Evolutionary conservation across 1,140 invertebrate species (phyloP), one percentile per base, ranked within the genome.

Genomic region (Amyelois transitella): DNA sequence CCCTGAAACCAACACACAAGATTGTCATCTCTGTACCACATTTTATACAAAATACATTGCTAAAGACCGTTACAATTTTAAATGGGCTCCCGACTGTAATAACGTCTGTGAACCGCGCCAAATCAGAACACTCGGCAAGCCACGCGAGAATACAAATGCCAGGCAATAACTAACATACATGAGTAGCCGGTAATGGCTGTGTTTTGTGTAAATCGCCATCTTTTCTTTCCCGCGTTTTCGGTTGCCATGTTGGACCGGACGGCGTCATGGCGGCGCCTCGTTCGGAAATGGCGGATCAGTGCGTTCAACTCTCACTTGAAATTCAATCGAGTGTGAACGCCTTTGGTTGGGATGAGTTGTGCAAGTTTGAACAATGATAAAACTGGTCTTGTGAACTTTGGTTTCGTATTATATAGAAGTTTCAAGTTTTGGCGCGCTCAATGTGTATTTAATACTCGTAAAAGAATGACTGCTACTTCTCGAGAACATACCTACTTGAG

Each of bases 251-350:
- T 62, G 62, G 54, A 64, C 73, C 77, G 75, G 77, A 78, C 72
- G 79, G 77, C 77, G 80, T 67, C 75, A 58, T 18, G 43, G 24
- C 68, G 80, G 74, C 80, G 79, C 77, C 75, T 60, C 56, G 44
- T 51, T 61, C 68, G 77, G 75, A 72, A 66, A 64, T 57, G 57
- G 57, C 61, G 65, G 58, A 55, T 65, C 64, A 65, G 58, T 57
- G 62, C 69, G 58, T 62, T 62, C 62, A 54, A 70, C 72, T 72
- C 75, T 69, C 77, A 76, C 77, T 81, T 66, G 67, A 69, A 58
- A 70, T 54, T 75, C 76, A 79, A 79, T 83, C 71, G 77, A 68
- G 60, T 70, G 76, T 81, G 71, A 83, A 79, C 68, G 63, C 63
- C 66, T 70, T 69, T 64, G 62, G 63, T 67, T 65, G 32, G 32